phyloP scores from a whole-genome alignment of 2,113 vertebrate genomes.

The Sitta europaea region DNA sequence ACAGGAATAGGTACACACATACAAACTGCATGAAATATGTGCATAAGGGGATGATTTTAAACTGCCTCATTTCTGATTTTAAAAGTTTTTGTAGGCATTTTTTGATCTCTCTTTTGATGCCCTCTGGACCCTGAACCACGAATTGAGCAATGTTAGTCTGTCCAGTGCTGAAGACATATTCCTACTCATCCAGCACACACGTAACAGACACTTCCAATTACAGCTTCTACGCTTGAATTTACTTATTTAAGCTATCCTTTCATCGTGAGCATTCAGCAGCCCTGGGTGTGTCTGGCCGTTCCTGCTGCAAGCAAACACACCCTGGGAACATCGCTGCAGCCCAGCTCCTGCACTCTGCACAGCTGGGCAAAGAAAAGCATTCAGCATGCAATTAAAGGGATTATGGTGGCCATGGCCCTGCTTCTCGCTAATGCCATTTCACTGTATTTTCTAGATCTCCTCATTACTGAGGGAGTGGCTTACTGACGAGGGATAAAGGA shows the following conservation, averaged over 20 bases:
- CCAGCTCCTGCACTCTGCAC: neutral
- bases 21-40: neutral
- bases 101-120: neutral
- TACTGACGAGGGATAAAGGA: neutral
- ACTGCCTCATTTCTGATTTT: neutral
- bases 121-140: neutral
- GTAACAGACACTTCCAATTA: neutral
- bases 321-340: neutral
- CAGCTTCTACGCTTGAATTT: neutral
- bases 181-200: neutral
- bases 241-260: neutral
- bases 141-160: neutral
- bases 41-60: neutral
- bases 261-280: neutral
- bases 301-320: neutral
- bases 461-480: neutral
- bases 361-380: neutral
- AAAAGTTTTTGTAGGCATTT: neutral
- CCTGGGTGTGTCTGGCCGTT: neutral
- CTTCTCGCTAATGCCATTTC: conserved; percentile 3
- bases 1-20: neutral
- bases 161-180: neutral
- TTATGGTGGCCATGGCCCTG: neutral
- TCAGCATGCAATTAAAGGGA: conserved; percentile 5
- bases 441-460: conserved; percentile 7